Percentiles rank a stretch among this genome's conserved stretches.
These are phyloP conservation scores for Timema cristinae DNA, from an alignment of 2,888 invertebrate species.

Conservation along the genomic window DNA sequence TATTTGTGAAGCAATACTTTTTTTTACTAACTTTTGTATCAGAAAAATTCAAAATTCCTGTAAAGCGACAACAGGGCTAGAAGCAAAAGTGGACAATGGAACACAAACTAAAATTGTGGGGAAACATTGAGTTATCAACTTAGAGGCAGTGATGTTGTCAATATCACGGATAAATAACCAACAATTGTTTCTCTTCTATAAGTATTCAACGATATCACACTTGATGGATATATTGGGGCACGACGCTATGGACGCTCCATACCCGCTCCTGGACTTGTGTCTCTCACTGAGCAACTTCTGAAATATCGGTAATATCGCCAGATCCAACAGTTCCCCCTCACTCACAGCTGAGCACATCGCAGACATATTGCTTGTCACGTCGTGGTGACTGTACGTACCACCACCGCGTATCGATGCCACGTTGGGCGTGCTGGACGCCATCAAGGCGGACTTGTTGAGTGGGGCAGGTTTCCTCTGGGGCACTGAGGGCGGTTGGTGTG, in stretches of 20 bases:
- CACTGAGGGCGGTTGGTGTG: constrained; percentile 34
- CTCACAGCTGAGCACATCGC: constrained; percentile 72
- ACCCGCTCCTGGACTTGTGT: constrained; percentile 63
- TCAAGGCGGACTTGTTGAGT: constrained; percentile 43
- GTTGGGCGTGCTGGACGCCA: constrained; percentile 52
- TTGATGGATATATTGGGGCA: constrained; percentile 94
- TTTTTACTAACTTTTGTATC: not conserved
- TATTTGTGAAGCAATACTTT: not conserved
- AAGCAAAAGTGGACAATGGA: not conserved
- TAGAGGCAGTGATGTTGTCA: not conserved
- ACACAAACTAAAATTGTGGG: not conserved
- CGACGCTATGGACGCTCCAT: constrained; percentile 74
- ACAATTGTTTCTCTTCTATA: constrained; percentile 51
- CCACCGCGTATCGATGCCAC: constrained; percentile 47
- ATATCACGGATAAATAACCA: not conserved
- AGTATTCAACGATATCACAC: constrained; percentile 92
- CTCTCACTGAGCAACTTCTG: constrained; percentile 84
- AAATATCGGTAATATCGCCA: constrained; percentile 85
- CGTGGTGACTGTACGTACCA: not conserved
- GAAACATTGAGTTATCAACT: too few relatives aligned
- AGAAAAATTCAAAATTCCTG: not conserved
- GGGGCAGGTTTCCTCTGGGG: constrained; percentile 36
- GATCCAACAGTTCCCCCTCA: constrained; percentile 78
- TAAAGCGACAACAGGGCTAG: not conserved
- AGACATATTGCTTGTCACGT: constrained; percentile 42